phyloP scores from a whole-genome alignment of 2,797 vertebrate species.

The Podarcis lilfordi region DNA sequence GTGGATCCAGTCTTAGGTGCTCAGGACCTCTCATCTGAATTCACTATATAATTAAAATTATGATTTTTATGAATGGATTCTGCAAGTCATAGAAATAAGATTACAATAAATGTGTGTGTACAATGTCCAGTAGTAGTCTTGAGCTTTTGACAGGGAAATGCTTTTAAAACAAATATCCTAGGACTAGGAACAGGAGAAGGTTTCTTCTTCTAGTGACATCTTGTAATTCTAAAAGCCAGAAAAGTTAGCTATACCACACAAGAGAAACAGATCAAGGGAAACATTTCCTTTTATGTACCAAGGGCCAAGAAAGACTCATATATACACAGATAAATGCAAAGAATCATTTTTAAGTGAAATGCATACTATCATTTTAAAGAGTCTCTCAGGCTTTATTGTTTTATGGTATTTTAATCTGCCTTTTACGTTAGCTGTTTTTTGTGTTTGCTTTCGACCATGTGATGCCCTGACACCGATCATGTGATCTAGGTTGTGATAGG shows the following conservation, averaged over 20 bases:
- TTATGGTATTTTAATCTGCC: slow-evolving; percentile 75
- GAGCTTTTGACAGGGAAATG: slow-evolving; percentile 9
- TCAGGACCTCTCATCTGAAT: not conserved
- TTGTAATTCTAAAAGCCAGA: slow-evolving; percentile 37
- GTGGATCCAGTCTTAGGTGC: not conserved
- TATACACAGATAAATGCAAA: slow-evolving; percentile 11
- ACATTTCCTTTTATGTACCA: slow-evolving; percentile 40
- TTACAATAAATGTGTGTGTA: not conserved
- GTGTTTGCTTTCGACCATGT: slow-evolving; percentile 81
- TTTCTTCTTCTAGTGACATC: slow-evolving; percentile 3
- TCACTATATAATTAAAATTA: not conserved
- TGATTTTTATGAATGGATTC: not conserved
- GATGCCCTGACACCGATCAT: slow-evolving; percentile 82
- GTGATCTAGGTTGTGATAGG: slow-evolving; percentile 81
- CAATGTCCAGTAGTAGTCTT: not conserved
- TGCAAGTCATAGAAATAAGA: not conserved
- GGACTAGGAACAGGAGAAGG: slow-evolving; percentile 32
- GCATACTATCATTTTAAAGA: slow-evolving; percentile 48
- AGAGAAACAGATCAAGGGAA: slow-evolving; percentile 46
- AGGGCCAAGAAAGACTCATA: slow-evolving; percentile 37
- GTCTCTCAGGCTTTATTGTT: slow-evolving; percentile 75
- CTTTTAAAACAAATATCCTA: slow-evolving; percentile 18
- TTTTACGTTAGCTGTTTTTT: slow-evolving; percentile 75
- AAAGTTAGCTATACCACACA: slow-evolving; percentile 41
- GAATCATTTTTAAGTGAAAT: slow-evolving; percentile 25